A percentile compares a stretch with the other conserved stretches of the same genome.
phyloP scores from a whole-genome alignment of 2,888 invertebrate genomes.

The Steinernema hermaphroditum region DNA sequence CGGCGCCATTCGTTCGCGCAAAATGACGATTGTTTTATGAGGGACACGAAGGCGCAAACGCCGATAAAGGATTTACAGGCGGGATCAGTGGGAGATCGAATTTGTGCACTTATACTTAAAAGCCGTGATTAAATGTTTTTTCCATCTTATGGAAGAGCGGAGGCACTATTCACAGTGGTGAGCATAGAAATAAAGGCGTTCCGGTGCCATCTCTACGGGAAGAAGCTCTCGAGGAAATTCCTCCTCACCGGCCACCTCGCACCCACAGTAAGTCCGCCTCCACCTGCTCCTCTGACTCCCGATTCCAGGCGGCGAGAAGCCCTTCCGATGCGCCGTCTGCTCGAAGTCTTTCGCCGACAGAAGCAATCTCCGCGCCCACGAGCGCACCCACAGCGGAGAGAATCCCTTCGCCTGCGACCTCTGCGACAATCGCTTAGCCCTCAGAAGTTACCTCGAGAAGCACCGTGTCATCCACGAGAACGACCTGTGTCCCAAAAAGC shows the following conservation, averaged over 20 bases:
- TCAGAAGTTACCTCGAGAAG: constrained; percentile 87
- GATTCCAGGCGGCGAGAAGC: constrained; percentile 74
- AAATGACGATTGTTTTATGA: constrained; percentile 16
- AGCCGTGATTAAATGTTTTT: no score
- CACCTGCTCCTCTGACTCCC: no score
- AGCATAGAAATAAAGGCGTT: no score
- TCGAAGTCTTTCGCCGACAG: constrained; percentile 87
- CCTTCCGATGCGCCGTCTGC: constrained; percentile 82
- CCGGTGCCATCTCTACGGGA: constrained; percentile 83
- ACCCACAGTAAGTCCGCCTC: constrained; percentile 72
- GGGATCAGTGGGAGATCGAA: no score
- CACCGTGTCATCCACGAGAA: constrained; percentile 69
- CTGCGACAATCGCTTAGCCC: constrained; percentile 85
- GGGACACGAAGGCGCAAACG: constrained; percentile 11
- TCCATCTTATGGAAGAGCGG: no score
- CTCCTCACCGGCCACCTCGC: constrained; percentile 80
- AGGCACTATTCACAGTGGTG: no score
- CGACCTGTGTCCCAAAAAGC: no score
- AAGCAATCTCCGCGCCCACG: constrained; percentile 84
- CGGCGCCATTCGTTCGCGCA: constrained; percentile 19
- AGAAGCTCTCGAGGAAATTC: constrained; percentile 86
- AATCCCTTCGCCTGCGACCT: constrained; percentile 82
- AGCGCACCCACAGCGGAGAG: constrained; percentile 73
- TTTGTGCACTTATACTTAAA: no score
- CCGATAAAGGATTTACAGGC: neutral